Conservation (phyloP, 2,888 invertebrate genomes). For the Perizoma flavofasciatum region DNA sequence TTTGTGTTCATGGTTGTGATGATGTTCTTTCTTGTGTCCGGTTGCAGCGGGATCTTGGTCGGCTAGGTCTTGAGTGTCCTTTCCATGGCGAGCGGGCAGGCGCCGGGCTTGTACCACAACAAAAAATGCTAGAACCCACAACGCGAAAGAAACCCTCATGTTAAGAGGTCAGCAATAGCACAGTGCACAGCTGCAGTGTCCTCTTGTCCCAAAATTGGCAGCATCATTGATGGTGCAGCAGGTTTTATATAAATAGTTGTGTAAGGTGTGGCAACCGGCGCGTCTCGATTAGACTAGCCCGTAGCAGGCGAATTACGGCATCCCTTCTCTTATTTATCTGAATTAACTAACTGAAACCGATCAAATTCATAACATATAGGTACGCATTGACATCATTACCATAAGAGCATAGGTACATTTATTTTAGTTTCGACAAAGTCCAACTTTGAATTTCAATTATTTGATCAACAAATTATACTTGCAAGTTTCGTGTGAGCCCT, state of each 20-base stretch:
- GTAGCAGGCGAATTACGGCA: constrained; percentile 22
- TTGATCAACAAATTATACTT: not conserved
- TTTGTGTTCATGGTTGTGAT: constrained; percentile 78
- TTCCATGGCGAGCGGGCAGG: constrained; percentile 52
- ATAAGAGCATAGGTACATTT: not conserved
- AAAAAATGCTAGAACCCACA: constrained; percentile 58
- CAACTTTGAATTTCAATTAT: not conserved
- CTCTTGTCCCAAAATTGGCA: constrained; percentile 69
- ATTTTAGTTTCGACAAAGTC: not conserved
- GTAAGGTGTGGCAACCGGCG: constrained; percentile 72
- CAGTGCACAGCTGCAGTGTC: constrained; percentile 54
- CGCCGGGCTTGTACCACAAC: constrained; percentile 60
- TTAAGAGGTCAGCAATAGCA: constrained; percentile 43
- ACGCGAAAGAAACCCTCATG: constrained; percentile 66
- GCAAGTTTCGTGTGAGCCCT: constrained; percentile 1
- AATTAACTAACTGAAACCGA: constrained; percentile 9
- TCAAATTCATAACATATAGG: not conserved
- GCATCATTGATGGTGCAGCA: constrained; percentile 70
- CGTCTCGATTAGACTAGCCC: constrained; percentile 58
- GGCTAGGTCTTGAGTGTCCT: constrained; percentile 43
- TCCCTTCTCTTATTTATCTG: constrained; percentile 24
- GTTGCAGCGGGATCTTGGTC: constrained; percentile 72
- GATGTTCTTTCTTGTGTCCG: constrained; percentile 77
- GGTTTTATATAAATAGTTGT: constrained; percentile 81
- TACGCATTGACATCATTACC: not conserved